A percentile compares a stretch with the other conserved stretches of the same genome.
phyloP scores from a whole-genome alignment of 2,113 vertebrate genomes.

The Corapipo altera region DNA sequence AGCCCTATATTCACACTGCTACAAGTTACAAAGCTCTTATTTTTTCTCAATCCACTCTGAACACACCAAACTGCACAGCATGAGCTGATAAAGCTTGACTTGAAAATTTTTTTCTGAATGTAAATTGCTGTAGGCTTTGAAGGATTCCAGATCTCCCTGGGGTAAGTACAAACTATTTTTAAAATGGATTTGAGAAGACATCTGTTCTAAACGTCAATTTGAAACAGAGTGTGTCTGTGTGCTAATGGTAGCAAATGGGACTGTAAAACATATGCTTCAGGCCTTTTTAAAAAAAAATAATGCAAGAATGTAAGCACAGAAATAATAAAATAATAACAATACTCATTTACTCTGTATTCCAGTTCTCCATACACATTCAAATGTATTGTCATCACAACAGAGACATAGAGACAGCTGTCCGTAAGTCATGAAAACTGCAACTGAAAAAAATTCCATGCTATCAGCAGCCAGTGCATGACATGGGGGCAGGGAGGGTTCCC shows the following conservation, averaged over 20 bases:
- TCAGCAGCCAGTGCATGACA: neutral
- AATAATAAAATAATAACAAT: neutral
- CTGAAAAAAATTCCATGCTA: neutral
- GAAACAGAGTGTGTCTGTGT: neutral
- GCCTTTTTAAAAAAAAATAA: neutral
- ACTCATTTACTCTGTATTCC: neutral
- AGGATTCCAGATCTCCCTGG: slow-evolving; percentile 29
- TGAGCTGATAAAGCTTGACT: slow-evolving; percentile 45
- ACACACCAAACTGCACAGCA: slow-evolving; percentile 8
- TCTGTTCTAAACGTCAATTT: slow-evolving; percentile 41
- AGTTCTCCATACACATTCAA: neutral
- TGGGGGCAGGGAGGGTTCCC: neutral
- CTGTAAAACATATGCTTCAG: neutral
- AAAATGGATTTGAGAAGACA: slow-evolving; percentile 1
- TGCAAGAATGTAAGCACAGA: neutral
- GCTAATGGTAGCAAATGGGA: slow-evolving; percentile 35
- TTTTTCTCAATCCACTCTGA: neutral
- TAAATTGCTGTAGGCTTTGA: slow-evolving; percentile 49
- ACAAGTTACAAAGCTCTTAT: neutral
- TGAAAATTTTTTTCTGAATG: slow-evolving; percentile 24
- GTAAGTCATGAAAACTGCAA: neutral
- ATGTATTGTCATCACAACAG: neutral
- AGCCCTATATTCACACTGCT: neutral
- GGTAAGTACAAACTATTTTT: slow-evolving; percentile 32
- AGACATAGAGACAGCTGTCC: neutral